A percentile compares a stretch with the other conserved stretches of the same genome.
phyloP scores from a whole-genome alignment of 2,797 vertebrate genomes.

The Myripristis jacobus region DNA sequence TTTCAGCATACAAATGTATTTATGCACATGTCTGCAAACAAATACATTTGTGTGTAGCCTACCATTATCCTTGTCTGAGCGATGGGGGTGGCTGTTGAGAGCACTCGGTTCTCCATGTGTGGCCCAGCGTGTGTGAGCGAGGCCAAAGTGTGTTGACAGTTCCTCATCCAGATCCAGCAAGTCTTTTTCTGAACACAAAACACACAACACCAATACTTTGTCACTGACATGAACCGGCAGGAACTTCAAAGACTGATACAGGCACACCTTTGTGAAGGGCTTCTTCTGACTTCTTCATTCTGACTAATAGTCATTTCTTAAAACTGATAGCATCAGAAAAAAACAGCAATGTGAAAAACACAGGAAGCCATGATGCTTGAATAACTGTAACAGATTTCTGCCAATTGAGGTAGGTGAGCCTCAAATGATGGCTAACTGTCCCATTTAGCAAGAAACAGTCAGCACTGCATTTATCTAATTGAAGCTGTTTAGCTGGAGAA shows the following conservation, averaged over 20 bases:
- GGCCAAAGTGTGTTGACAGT: constrained; percentile 91
- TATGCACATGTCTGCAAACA: neutral
- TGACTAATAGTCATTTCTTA: too few species aligned
- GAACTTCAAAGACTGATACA: neutral
- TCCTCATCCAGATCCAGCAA: constrained; percentile 88
- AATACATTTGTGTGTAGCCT: constrained; percentile 7
- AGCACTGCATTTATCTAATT: too few species aligned
- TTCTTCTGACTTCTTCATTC: too few species aligned
- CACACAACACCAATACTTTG: constrained; percentile 3
- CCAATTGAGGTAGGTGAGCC: too few species aligned
- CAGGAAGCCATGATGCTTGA: too few species aligned
- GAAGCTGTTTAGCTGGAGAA: too few species aligned
- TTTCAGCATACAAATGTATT: neutral
- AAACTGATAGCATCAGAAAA: neutral
- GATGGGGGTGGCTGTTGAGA: constrained; percentile 95
- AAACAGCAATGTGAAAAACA: too few species aligned
- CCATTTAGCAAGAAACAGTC: too few species aligned
- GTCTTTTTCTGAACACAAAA: constrained; percentile 87
- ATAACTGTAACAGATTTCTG: neutral
- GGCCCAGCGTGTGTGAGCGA: constrained; percentile 97
- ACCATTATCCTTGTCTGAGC: constrained; percentile 94
- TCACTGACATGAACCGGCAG: constrained; percentile 9
- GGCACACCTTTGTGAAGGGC: too few species aligned
- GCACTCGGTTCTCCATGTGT: constrained; percentile 93
- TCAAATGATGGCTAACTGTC: too few species aligned